phyloP scores from a whole-genome alignment of 2,888 invertebrate species.

The Seira musarum region DNA sequence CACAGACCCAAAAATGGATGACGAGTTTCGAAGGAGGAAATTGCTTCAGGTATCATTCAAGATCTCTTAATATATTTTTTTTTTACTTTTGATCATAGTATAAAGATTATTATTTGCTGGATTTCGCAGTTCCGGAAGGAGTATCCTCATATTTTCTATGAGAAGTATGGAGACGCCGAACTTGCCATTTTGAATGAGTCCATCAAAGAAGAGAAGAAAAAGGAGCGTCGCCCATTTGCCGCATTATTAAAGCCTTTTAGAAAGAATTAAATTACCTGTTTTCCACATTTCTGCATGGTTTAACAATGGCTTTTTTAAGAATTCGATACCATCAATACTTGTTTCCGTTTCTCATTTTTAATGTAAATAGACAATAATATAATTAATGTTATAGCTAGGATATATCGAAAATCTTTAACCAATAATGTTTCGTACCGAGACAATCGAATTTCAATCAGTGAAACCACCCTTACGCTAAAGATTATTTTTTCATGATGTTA shows the following conservation, averaged over 20 bases:
- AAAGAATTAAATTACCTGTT: slow-evolving; percentile 14
- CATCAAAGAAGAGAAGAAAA: slow-evolving; percentile 34
- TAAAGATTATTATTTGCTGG: slow-evolving; percentile 21
- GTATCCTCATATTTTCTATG: slow-evolving; percentile 67
- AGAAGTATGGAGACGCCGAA: slow-evolving; percentile 61
- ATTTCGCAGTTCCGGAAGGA: slow-evolving; percentile 61
- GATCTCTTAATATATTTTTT: neutral
- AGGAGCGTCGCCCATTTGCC: slow-evolving; percentile 42
- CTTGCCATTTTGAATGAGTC: slow-evolving; percentile 31
- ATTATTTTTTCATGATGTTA: too few species aligned
- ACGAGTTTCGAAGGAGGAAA: slow-evolving; percentile 36
- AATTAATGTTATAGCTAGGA: neutral
- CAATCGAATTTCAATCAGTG: too few species aligned
- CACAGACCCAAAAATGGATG: slow-evolving; percentile 50
- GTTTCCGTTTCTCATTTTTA: too few species aligned
- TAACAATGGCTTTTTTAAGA: too few species aligned
- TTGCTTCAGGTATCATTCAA: slow-evolving; percentile 60
- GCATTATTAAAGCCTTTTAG: slow-evolving; percentile 35
- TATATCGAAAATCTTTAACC: neutral
- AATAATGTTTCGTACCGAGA: too few species aligned
- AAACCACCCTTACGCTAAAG: too few species aligned
- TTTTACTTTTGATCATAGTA: neutral
- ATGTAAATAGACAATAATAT: too few species aligned
- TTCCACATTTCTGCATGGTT: too few species aligned
- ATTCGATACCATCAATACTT: too few species aligned